phyloP scores from a whole-genome alignment of 2,113 vertebrate species.

The Ciconia stormi region DNA sequence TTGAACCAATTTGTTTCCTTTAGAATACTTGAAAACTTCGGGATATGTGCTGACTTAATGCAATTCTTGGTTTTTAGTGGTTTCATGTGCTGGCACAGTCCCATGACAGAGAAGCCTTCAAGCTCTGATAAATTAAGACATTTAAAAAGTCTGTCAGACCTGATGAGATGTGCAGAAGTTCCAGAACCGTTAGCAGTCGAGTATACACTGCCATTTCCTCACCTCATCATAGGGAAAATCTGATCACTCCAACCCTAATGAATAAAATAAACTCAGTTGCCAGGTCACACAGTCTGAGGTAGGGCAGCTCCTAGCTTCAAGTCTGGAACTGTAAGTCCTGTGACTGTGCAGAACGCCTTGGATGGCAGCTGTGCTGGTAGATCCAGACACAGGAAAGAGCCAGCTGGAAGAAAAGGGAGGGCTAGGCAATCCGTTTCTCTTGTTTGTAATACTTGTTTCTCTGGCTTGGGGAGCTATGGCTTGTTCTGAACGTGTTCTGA shows the following conservation, averaged over 20 bases:
- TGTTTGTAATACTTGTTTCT: background rate
- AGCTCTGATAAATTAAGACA: background rate
- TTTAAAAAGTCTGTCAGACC: background rate
- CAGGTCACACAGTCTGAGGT: background rate
- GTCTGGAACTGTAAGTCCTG: background rate
- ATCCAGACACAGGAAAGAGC: background rate
- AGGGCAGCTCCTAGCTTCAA: background rate
- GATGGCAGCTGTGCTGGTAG: background rate
- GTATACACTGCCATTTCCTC: background rate
- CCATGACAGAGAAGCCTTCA: background rate
- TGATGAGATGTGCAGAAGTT: background rate
- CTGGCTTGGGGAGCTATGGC: background rate
- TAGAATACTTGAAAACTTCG: background rate
- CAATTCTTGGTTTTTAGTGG: background rate
- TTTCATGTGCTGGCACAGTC: background rate
- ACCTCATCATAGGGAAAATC: background rate
- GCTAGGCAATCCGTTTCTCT: background rate
- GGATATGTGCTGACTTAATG: background rate
- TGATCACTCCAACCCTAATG: background rate
- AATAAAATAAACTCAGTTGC: background rate
- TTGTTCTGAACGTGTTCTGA: background rate
- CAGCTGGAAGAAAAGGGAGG: background rate
- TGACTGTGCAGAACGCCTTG: background rate
- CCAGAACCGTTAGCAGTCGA: background rate
- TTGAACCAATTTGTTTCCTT: background rate